Percentiles rank a stretch among this genome's conserved stretches.
Conservation (phyloP, 2,888 invertebrate species). For the Epinotia brunnichana region DNA sequence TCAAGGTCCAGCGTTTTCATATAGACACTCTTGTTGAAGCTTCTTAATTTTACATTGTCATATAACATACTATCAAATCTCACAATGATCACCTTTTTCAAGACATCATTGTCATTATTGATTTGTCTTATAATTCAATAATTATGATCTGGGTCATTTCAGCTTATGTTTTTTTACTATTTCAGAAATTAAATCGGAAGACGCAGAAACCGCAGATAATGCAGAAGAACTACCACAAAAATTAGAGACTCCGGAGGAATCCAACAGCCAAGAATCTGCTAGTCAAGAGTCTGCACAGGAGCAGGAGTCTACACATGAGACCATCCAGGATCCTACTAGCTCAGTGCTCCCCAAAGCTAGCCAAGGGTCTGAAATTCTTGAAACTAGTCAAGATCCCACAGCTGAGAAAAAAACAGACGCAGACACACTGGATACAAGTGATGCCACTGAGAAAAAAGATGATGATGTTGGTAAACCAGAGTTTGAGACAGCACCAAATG, state of each 20-base stretch:
- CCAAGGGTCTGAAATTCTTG: constrained; percentile 20
- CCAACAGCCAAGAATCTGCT: constrained; percentile 39
- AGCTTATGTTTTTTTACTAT: neutral
- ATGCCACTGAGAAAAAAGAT: constrained; percentile 53
- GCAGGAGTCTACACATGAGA: neutral
- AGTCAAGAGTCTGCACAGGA: constrained; percentile 31
- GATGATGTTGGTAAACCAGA: constrained; percentile 73
- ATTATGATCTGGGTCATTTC: neutral
- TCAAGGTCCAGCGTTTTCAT: no score
- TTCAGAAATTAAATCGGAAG: constrained; percentile 42
- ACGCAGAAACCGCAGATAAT: constrained; percentile 42
- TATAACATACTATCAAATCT: no score
- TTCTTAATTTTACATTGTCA: no score
- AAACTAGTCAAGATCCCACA: neutral
- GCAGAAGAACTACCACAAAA: constrained; percentile 9
- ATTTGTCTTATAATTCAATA: no score
- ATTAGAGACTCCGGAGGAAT: constrained; percentile 33
- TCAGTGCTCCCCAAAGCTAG: neutral
- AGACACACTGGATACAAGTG: constrained; percentile 42
- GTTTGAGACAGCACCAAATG: constrained; percentile 81
- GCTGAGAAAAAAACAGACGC: constrained; percentile 48
- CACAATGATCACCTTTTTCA: no score
- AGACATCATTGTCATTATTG: no score
- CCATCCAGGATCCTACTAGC: constrained; percentile 18
- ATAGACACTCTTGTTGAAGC: no score